A percentile compares a stretch with the other conserved stretches of the same genome.
phyloP scores from a whole-genome alignment of 2,888 invertebrate species.

The Tiphia femorata region DNA sequence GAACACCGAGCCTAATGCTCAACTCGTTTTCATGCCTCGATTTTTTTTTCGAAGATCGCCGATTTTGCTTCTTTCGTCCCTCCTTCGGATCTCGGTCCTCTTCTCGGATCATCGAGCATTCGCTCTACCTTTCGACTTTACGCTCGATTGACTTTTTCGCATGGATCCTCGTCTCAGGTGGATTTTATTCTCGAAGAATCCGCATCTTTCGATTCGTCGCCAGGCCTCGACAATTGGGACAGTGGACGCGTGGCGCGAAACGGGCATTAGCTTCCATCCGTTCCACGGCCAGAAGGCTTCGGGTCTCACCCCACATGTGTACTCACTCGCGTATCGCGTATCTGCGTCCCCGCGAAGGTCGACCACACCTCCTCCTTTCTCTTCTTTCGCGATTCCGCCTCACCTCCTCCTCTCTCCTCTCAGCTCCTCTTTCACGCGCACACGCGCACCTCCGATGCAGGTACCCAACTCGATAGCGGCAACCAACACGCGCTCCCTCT shows the following conservation, averaged over 20 bases:
- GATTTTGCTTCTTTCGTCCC: not conserved
- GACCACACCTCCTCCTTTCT: constrained; percentile 49
- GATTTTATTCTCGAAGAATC: no score
- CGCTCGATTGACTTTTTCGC: no score
- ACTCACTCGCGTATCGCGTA: constrained; percentile 24
- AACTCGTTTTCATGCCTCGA: no score
- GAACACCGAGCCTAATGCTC: no score
- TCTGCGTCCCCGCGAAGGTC: constrained; percentile 59
- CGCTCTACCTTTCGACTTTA: no score
- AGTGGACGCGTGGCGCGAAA: not conserved
- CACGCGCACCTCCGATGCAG: not conserved
- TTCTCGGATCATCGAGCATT: no score
- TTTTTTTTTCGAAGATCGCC: not conserved
- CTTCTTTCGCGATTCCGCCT: constrained; percentile 23
- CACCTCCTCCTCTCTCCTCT: constrained; percentile 10
- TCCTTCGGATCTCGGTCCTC: not conserved
- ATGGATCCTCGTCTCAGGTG: no score
- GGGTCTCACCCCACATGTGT: constrained; percentile 14
- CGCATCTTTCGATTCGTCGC: no score
- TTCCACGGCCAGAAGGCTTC: constrained; percentile 15
- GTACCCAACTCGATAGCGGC: not conserved
- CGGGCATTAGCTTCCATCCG: constrained; percentile 16
- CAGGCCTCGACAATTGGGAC: not conserved
- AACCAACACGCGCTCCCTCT: not conserved
- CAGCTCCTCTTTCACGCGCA: constrained; percentile 4